Evolutionary conservation across 2,113 vertebrate species (phyloP), one percentile per base, ranked within the genome.

Genomic region (Pungitius pungitius): DNA sequence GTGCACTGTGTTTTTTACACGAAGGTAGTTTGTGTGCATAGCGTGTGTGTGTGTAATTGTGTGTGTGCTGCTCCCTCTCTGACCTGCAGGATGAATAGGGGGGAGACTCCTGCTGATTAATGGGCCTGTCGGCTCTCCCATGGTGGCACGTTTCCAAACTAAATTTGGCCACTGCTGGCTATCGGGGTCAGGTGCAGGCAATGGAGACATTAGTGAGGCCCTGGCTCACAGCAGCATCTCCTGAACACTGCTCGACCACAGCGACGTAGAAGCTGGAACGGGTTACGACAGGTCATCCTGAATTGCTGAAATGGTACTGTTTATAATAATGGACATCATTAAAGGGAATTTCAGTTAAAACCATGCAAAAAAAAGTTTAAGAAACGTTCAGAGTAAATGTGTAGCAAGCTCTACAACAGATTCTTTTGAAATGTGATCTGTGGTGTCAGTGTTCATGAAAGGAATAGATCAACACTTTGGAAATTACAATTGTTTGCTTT

Each of bases 121-220:
- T 93, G 91, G 83, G 90, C 81, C 90, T 91, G 90, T 92, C 88
- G 73, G 78, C 81, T 89, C 88, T 90, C 88, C 86, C 87, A 85
- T 84, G 90, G 89, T 93, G 91, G 91, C 90, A 91, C 58, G 82
- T 84, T 89, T 92, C 91, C 92, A 93, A 93, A 91, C 90, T 90
- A 92, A 92, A 92, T 92, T 90, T 93, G 92, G 90, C 92, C 90
- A 90, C 84, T 87, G 80, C 88, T 86, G 87, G 87, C 85, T 88
- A 59, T 70, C 7, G 77, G 90, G 91, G 92, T 93, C 91, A 92
- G 89, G 89, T 92, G 89, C 89, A 91, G 90, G 91, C 87, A 88
- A 90, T 82, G 77, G 90, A 92, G 90, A 91, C 87, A 90, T 91
- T 91, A 91, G 81, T 77, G 87, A 90, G 84, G 90, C 82, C 78